These are phyloP conservation scores for Rhombomys opimus DNA, from an alignment of 2,113 vertebrate genomes.

Conservation along the genomic window DNA sequence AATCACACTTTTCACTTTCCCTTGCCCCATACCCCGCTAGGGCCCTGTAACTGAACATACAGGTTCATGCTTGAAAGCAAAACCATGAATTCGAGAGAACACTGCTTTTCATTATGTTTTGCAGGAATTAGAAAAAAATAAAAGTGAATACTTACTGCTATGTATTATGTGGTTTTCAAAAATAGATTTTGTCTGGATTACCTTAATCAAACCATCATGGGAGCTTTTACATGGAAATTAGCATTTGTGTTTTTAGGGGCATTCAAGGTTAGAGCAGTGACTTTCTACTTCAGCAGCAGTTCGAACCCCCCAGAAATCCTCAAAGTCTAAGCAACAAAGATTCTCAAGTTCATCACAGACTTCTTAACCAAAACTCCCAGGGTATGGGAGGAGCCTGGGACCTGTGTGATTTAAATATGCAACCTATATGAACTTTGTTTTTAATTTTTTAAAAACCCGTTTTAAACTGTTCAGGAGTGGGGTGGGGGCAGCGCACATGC, in stretches of 20 bases:
- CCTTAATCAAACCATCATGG: neutral
- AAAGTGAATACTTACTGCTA: neutral
- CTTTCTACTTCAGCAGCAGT: neutral
- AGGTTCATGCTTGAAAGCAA: neutral
- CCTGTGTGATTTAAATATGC: neutral
- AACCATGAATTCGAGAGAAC: neutral
- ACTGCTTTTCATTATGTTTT: neutral
- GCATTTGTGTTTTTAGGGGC: neutral
- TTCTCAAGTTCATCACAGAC: neutral
- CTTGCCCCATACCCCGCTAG: fast-evolving
- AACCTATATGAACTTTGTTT: neutral
- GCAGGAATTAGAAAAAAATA: neutral
- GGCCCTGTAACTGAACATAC: neutral
- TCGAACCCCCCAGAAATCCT: neutral
- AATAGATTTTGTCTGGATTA: neutral
- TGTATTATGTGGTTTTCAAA: neutral
- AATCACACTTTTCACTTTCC: neutral
- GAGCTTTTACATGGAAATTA: neutral
- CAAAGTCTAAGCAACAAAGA: neutral
- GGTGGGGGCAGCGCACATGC: too few relatives aligned
- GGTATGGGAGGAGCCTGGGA: neutral
- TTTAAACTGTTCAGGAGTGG: neutral
- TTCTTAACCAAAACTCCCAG: neutral
- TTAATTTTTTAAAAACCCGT: slow-evolving; percentile 1
- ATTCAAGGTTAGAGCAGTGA: neutral